Base-by-base conservation (phyloP, 2,113 vertebrate genomes). In the Carassius gibelio region DNA sequence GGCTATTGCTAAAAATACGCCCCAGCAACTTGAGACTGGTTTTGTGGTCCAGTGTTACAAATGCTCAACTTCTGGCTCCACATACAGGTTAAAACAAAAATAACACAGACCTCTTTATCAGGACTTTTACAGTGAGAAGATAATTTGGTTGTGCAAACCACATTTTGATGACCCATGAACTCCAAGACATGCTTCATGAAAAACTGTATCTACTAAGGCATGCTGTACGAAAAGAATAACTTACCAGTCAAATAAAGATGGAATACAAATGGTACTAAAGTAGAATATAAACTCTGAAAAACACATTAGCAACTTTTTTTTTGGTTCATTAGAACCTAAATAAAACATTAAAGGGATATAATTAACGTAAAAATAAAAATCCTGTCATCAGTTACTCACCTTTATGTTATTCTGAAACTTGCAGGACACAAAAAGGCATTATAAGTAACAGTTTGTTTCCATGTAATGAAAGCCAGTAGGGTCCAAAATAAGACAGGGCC, bases 61-160 rank as follows among this genome's bases (percentile, higher is more conserved):
- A 30, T 30, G 30, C 9, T 2, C 38, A 48, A n/a, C 19, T 26
- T 75, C 52, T 77, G 23, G 19, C 55, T 76, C 75, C 45, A 76
- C 5, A 9, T 57, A 57, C 15, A 57, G 45, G 11, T 52, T 9
- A 15, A 38, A n/a, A 45, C 21, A n/a, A 77, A 11, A 36, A 19
- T 13, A 21, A 78, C 9, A 1, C 8, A 52, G 68, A 6, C 30
- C 3, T n/a, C 55, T 50, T 81, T 48, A 69, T 13, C 38, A 45
- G 14, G 62, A 66, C 17, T 66, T 81, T 30, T 26, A 81, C 21
- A 79, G 34, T 61, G 8, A 48, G 59, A 64, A 80, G 15, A 64
- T 80, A 17, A 59, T 45, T n/a, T 72, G 36, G 36, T 72, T 72
- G 62, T 1, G 13, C 62, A 66, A 66, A 38, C 30, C 30, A 59